Evolutionary conservation across 2,888 invertebrate species (phyloP).

Genomic region (Apamea epomidion): DNA sequence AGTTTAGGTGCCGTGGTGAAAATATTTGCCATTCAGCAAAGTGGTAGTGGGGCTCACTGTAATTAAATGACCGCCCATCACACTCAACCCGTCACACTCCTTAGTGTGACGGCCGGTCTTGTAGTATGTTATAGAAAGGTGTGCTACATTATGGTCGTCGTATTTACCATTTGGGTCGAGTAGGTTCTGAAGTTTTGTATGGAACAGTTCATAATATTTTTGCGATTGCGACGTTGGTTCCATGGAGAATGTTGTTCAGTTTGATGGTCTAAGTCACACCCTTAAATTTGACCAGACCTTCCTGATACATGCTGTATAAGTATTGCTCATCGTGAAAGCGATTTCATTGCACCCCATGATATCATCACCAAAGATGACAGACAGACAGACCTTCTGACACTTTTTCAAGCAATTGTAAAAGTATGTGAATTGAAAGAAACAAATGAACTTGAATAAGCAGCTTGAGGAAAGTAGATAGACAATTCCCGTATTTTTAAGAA

Average conservation of each 20-base stretch:
- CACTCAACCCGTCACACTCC: too few relatives aligned
- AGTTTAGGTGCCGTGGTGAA: not conserved
- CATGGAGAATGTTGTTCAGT: too few relatives aligned
- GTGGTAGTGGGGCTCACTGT: too few relatives aligned
- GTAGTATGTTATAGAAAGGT: not conserved
- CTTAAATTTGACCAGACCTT: not conserved
- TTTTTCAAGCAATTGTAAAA: not conserved
- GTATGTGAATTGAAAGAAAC: not conserved
- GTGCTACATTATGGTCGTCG: too few relatives aligned
- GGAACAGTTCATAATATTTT: too few relatives aligned
- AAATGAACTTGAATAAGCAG: not conserved
- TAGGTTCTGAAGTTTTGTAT: too few relatives aligned
- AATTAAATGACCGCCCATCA: not conserved
- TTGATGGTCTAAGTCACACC: too few relatives aligned
- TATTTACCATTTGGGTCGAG: too few relatives aligned
- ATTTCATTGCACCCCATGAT: not conserved
- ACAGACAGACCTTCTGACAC: not conserved
- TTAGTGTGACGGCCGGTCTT: not conserved
- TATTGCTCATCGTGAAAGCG: not conserved
- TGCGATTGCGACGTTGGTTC: too few relatives aligned
- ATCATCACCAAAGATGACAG: not conserved
- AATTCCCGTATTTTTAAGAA: not conserved
- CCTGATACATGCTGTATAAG: not conserved
- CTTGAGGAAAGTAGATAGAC: not conserved
- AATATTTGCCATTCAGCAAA: not conserved